Evolutionary conservation across 2,113 vertebrate genomes (phyloP).

Genomic region (Cebidichthys violaceus): DNA sequence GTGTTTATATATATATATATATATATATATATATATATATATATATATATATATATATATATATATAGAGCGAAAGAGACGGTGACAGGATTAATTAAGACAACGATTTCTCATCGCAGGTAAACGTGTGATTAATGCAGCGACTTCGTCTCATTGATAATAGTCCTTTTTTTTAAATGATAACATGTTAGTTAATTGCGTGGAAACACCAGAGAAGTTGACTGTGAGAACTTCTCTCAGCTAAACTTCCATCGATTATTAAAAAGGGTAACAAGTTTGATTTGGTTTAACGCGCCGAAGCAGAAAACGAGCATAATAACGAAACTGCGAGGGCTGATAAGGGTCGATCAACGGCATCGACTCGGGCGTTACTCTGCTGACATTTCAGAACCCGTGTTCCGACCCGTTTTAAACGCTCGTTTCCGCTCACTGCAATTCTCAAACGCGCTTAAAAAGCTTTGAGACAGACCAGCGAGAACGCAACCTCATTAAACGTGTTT

Average conservation of each 20-base stretch:
- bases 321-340: background rate
- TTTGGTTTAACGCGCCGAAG: background rate
- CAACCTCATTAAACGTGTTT: background rate
- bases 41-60: too few relatives aligned
- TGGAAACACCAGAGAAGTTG: background rate
- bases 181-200: background rate
- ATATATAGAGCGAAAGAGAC: background rate
- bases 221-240: background rate
- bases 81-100: background rate
- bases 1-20: too few relatives aligned
- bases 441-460: background rate
- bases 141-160: background rate
- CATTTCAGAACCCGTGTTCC: constrained; percentile 2
- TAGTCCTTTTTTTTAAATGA: background rate
- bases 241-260: background rate
- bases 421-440: background rate
- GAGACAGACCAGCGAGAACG: background rate
- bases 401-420: background rate
- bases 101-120: background rate
- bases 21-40: too few relatives aligned
- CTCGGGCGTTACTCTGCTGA: background rate
- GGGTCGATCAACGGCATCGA: constrained; percentile 1
- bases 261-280: constrained; percentile 9
- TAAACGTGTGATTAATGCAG: background rate
- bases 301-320: background rate